phyloP scores from a whole-genome alignment of 1,140 invertebrate genomes.

The Bombus polaris region DNA sequence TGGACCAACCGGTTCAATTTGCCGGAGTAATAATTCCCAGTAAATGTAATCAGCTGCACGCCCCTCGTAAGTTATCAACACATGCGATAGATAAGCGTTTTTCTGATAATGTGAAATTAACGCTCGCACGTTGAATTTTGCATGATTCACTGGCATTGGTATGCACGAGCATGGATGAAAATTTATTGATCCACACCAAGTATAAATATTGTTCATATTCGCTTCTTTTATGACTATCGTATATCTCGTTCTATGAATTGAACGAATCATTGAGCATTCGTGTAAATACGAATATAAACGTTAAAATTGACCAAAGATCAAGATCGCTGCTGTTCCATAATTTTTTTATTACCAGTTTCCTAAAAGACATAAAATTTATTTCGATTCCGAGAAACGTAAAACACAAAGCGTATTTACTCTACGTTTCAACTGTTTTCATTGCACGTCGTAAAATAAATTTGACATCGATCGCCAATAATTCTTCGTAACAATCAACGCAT shows the following conservation, averaged over 20 bases:
- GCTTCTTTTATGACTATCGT: too few relatives aligned
- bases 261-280: not conserved
- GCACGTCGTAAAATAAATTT: too few relatives aligned
- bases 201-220: not conserved
- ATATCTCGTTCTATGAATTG: too few relatives aligned
- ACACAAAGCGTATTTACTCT: too few relatives aligned
- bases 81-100: conserved; percentile 32
- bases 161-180: not conserved
- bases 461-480: too few relatives aligned
- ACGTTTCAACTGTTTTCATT: rapidly evolving
- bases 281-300: too few relatives aligned
- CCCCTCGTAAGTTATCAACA: conserved; percentile 56
- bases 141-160: conserved; percentile 1
- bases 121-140: conserved; percentile 1
- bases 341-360: too few relatives aligned
- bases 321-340: too few relatives aligned
- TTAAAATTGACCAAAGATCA: too few relatives aligned
- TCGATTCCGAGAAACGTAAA: too few relatives aligned
- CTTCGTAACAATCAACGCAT: too few relatives aligned
- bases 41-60: conserved; percentile 48
- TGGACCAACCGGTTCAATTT: not conserved
- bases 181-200: conserved; percentile 34
- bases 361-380: too few relatives aligned
- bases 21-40: not conserved
- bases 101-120: conserved; percentile 32